Conservation (phyloP, 2,888 invertebrate species). For the Plebejus melissa region DNA sequence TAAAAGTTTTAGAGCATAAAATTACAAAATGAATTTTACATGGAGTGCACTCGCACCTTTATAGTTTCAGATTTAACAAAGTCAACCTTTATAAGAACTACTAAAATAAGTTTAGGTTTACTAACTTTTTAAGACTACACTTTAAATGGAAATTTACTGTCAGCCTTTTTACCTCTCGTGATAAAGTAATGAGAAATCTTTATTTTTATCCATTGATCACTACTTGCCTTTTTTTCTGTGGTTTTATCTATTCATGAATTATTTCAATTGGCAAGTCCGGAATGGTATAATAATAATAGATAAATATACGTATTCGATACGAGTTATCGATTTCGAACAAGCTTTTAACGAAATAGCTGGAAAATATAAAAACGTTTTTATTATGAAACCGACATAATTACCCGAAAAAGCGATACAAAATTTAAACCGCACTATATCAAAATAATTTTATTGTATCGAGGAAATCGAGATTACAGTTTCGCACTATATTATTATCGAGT, state of each 20-base stretch:
- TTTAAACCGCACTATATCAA: not conserved
- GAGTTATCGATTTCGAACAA: not conserved
- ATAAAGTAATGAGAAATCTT: no score
- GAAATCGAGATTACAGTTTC: not conserved
- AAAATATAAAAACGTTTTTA: not conserved
- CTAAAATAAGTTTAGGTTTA: no score
- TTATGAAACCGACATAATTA: not conserved
- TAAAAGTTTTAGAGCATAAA: not conserved
- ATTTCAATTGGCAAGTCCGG: no score
- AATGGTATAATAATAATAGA: no score
- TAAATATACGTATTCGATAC: no score
- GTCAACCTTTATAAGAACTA: not conserved
- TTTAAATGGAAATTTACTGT: no score
- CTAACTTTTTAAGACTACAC: no score
- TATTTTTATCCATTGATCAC: no score
- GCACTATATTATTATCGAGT: conserved; percentile 1
- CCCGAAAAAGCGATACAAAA: not conserved
- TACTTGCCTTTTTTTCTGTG: no score
- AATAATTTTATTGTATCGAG: not conserved
- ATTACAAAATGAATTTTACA: conserved; percentile 7
- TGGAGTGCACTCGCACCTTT: conserved; percentile 11
- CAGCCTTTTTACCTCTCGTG: no score
- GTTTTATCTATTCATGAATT: no score
- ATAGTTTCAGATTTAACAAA: conserved; percentile 3
- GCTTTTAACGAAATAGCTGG: not conserved